These are phyloP conservation scores for Rhabdophis nuchalis DNA, from an alignment of 2,797 vertebrate genomes.

Conservation along the genomic window DNA sequence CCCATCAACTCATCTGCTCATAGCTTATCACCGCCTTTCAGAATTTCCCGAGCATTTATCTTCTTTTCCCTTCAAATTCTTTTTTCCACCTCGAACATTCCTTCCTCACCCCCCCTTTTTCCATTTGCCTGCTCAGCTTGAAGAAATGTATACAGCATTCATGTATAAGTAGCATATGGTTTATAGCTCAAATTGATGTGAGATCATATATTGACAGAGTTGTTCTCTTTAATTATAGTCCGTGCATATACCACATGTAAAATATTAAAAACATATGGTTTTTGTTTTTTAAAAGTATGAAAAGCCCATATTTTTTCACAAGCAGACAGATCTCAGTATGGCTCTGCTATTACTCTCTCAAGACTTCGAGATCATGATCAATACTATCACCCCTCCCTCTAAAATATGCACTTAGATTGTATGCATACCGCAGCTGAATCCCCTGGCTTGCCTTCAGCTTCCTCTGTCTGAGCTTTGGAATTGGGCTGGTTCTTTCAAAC, in stretches of 20 bases:
- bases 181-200: conserved; percentile 36
- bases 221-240: conserved; percentile 36
- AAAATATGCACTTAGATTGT: conserved; percentile 9
- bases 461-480: conserved; percentile 8
- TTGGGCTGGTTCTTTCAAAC: conserved; percentile 18
- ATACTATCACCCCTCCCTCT: conserved; percentile 4
- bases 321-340: conserved; percentile 15
- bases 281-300: conserved; percentile 4
- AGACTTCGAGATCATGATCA: conserved; percentile 12
- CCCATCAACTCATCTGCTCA: neutral
- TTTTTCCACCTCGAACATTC: neutral
- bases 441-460: conserved; percentile 17
- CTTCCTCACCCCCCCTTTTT: neutral
- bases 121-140: conserved; percentile 1
- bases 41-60: neutral
- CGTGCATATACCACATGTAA: conserved; percentile 19
- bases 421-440: neutral
- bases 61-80: neutral
- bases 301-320: conserved; percentile 30
- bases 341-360: conserved; percentile 6
- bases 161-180: conserved; percentile 33
- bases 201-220: conserved; percentile 38
- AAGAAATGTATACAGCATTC: conserved; percentile 22
- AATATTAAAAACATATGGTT: conserved; percentile 35
- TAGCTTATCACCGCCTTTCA: neutral